These are phyloP conservation scores for Zaprionus lachaisei DNA, from an alignment of 1,140 invertebrate species.

Conservation along the genomic window DNA sequence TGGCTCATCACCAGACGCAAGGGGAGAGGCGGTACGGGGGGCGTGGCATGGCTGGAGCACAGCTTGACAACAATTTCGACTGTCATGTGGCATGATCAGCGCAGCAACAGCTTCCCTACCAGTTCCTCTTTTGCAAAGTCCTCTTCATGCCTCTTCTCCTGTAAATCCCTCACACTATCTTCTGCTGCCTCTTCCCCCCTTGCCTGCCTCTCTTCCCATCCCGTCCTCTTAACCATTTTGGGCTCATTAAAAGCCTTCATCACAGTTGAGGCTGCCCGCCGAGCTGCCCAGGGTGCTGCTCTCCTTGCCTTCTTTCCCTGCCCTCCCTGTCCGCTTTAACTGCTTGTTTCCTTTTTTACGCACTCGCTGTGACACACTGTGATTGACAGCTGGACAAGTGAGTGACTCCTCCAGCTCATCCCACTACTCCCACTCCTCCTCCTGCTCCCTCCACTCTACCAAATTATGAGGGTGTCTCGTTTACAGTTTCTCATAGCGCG, in stretches of 20 bases:
- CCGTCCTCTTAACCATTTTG: not conserved
- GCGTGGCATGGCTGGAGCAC: constrained; percentile 43
- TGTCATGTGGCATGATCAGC: constrained; percentile 5
- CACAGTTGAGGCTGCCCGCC: not conserved
- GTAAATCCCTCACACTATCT: too few relatives aligned
- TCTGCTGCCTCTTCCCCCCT: not conserved
- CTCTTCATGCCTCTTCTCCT: not conserved
- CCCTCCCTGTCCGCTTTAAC: not conserved
- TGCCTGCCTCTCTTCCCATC: not conserved
- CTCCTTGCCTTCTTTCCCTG: not conserved
- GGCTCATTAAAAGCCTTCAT: not conserved
- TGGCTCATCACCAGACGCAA: not conserved
- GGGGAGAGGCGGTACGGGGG: constrained; percentile 15
- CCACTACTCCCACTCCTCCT: not conserved
- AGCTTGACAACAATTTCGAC: not conserved
- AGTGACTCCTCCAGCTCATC: not conserved
- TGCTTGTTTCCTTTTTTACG: constrained; percentile 57
- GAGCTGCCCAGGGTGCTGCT: not conserved
- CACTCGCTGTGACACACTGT: constrained; percentile 24
- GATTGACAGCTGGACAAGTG: constrained; percentile 73
- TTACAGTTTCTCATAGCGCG: constrained; percentile 44
- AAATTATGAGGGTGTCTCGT: constrained; percentile 65
- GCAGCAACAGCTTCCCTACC: not conserved
- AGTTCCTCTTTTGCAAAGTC: not conserved
- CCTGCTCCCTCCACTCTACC: not conserved